Base-by-base conservation (phyloP, 2,888 invertebrate genomes). In the Mylabris sibirica region DNA sequence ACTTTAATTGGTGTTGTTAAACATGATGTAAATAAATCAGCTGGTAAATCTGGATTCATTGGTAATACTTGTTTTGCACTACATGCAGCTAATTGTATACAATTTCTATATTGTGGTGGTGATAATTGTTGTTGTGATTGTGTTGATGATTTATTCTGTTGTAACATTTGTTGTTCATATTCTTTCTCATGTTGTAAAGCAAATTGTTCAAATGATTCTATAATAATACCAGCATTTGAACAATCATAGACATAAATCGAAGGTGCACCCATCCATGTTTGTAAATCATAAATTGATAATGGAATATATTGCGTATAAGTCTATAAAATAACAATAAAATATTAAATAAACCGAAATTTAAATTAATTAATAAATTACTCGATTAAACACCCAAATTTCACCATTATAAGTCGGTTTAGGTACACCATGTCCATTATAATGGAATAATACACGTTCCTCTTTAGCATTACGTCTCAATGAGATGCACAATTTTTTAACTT, bases 181-280 rank as follows among this genome's bases (percentile, higher is more conserved):
- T 96, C 96, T 68, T 90, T 88, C 84, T 96, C 94, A 82, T 97
- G 97, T 81, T 97, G 97, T 30, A 92, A 92, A 3, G 97, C 97
- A 86, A 96, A 97, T 75, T 92, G 90, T 80, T 92, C 91, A 85
- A 96, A 96, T 68, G 93, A 92, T 76, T 98, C 95, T 60, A 99
- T 92, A 78, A 99, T 97, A 77, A 97, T 93, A 69, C 98, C 99
- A 14, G 99, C 99, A 87, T 97, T 98, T 66, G 98, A 97, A 87
- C 99, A 99, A 86, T 99, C 99, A 86, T 98, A 99, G 24, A 99
- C 98, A 86, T 98, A 99, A 73, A 99, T 97, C 64, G 98, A 98
- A 0, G 99, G 99, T 67, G 96, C 93, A 66, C 98, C 98, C 98
- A 99, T 98, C 99, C 99, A 99, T 60, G 94, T 93, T 88, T 99